Percentiles rank a stretch among this genome's conserved stretches.
phyloP scores from a whole-genome alignment of 2,888 invertebrate genomes.

The Folsomia manolachei region DNA sequence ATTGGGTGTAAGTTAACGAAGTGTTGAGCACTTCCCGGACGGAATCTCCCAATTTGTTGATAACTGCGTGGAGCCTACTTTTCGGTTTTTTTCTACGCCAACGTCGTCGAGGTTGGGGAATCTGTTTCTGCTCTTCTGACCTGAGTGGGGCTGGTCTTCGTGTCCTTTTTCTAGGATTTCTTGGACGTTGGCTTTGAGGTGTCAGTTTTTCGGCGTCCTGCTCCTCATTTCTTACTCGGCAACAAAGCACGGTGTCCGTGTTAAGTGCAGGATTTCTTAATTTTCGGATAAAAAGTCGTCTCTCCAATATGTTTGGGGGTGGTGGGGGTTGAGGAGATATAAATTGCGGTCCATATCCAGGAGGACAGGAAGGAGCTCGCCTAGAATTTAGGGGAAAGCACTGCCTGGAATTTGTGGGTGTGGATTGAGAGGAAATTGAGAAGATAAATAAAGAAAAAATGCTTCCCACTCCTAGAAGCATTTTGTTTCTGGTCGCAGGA shows the following conservation, averaged over 20 bases:
- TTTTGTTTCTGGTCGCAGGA: no score
- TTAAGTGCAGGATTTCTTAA: not conserved
- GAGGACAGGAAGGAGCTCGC: not conserved
- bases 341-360: not conserved
- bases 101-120: not conserved
- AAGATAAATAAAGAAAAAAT: not conserved
- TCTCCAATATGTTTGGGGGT: not conserved
- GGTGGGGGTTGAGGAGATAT: not conserved
- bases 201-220: not conserved
- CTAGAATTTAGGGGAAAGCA: not conserved
- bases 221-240: not conserved
- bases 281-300: not conserved
- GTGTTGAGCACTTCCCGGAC: not conserved
- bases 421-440: not conserved
- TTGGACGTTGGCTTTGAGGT: not conserved
- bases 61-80: not conserved
- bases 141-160: no score
- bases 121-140: not conserved
- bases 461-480: not conserved
- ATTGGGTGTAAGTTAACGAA: not conserved
- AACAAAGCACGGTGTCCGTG: not conserved
- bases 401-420: not conserved
- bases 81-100: not conserved
- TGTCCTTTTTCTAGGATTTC: not conserved
- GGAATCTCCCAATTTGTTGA: not conserved